These are phyloP conservation scores for Perodicticus potto DNA, from an alignment of 2,797 vertebrate genomes.

Conservation along the genomic window DNA sequence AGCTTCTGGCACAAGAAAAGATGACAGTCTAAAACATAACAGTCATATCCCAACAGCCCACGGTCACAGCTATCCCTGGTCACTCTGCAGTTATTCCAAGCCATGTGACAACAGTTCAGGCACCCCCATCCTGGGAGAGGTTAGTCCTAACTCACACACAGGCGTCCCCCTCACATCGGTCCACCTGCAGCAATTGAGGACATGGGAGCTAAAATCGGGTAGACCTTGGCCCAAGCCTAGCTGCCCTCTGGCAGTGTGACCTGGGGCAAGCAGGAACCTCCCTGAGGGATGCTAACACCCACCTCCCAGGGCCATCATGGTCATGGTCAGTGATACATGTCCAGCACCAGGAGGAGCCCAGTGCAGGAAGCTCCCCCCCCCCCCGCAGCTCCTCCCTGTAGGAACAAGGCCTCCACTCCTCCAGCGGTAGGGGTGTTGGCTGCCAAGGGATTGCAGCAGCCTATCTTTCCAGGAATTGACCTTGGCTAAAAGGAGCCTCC, in stretches of 20 bases:
- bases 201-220: not conserved
- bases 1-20: not conserved
- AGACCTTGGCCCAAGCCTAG: not conserved
- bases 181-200: not conserved
- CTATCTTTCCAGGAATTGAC: not conserved
- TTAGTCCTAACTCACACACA: not conserved
- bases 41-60: fast-evolving
- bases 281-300: fast-evolving
- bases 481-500: not conserved
- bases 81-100: fast-evolving
- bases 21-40: not conserved
- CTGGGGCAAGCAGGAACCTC: not conserved
- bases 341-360: not conserved
- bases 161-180: not conserved
- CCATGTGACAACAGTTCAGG: fast-evolving
- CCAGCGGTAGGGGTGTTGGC: not conserved
- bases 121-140: not conserved
- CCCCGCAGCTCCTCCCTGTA: not conserved
- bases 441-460: not conserved
- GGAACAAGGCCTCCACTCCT: too few species aligned
- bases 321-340: fast-evolving
- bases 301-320: fast-evolving
- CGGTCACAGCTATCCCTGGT: fast-evolving
- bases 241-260: not conserved
- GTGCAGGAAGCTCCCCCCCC: not conserved